Conservation (phyloP, 2,797 vertebrate species). For the Sparidentex hasta region DNA sequence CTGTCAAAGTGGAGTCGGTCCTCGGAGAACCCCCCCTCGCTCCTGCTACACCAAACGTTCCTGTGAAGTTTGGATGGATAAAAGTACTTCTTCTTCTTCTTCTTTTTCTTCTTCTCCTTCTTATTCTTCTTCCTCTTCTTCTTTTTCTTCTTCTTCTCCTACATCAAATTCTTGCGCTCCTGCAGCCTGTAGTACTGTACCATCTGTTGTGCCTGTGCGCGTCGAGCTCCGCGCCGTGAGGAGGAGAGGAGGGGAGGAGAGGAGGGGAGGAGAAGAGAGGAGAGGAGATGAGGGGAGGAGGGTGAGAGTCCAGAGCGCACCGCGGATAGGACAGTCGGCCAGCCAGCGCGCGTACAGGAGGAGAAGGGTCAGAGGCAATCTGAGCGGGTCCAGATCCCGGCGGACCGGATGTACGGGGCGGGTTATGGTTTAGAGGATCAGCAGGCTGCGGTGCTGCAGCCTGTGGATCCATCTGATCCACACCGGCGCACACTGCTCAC, state of each 20-base stretch:
- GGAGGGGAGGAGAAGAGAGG: neutral
- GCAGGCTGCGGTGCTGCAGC: neutral
- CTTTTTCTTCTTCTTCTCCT: constrained; percentile 30
- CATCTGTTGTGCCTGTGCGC: constrained; percentile 82
- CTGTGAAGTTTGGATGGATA: constrained; percentile 63
- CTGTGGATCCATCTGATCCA: neutral
- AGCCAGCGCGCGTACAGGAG: constrained; percentile 14
- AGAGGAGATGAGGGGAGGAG: neutral
- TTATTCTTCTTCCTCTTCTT: too few relatives aligned
- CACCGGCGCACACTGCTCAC: neutral
- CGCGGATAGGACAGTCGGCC: constrained; percentile 38
- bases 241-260: constrained; percentile 3
- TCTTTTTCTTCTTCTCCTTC: constrained; percentile 21
- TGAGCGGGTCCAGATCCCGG: constrained; percentile 3
- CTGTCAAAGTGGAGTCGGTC: constrained; percentile 58
- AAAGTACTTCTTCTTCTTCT: constrained; percentile 65
- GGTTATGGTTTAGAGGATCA: neutral
- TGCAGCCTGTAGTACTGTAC: constrained; percentile 69
- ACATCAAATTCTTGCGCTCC: constrained; percentile 68
- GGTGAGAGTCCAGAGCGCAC: constrained; percentile 30
- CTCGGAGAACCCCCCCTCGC: constrained; percentile 43
- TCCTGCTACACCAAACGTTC: constrained; percentile 25
- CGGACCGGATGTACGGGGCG: neutral
- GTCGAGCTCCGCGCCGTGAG: constrained; percentile 63
- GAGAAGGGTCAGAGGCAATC: constrained; percentile 28